A percentile compares a stretch with the other conserved stretches of the same genome.
phyloP scores from a whole-genome alignment of 2,888 invertebrate genomes.

The Vesta saturnalis region DNA sequence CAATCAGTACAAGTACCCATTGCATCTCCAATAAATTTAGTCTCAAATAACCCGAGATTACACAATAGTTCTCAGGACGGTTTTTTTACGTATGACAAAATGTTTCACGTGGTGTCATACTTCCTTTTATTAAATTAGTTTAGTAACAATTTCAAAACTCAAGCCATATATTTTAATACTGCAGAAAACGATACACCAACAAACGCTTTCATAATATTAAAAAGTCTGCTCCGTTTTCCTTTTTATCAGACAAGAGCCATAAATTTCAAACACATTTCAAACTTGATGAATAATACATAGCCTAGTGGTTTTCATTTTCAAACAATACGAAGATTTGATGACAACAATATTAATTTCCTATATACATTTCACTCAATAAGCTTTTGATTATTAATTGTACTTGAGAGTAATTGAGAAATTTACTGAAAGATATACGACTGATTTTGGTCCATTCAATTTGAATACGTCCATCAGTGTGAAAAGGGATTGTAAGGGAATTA shows the following conservation, averaged over 20 bases:
- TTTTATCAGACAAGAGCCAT: constrained; percentile 1
- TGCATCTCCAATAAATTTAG: no score
- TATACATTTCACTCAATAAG: not conserved
- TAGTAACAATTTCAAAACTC: not conserved
- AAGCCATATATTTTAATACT: not conserved
- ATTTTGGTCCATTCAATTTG: not conserved
- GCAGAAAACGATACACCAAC: not conserved
- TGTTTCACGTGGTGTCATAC: no score
- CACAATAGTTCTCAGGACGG: no score
- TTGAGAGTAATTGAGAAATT: not conserved
- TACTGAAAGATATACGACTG: not conserved
- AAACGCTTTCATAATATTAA: not conserved
- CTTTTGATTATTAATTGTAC: not conserved
- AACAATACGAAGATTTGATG: not conserved
- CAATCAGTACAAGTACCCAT: no score
- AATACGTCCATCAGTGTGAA: not conserved
- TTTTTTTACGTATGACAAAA: no score
- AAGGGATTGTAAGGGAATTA: not conserved
- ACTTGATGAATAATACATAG: constrained; percentile 7
- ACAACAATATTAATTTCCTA: not conserved
- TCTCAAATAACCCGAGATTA: no score
- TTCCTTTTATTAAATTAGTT: no score
- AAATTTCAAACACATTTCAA: constrained; percentile 8
- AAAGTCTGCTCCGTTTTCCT: not conserved
- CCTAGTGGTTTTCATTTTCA: not conserved